A percentile compares a stretch with the other conserved stretches of the same genome.
Evolutionary conservation across 1,140 invertebrate genomes (phyloP).

Genomic region (Lordiphosa clarofinis): DNA sequence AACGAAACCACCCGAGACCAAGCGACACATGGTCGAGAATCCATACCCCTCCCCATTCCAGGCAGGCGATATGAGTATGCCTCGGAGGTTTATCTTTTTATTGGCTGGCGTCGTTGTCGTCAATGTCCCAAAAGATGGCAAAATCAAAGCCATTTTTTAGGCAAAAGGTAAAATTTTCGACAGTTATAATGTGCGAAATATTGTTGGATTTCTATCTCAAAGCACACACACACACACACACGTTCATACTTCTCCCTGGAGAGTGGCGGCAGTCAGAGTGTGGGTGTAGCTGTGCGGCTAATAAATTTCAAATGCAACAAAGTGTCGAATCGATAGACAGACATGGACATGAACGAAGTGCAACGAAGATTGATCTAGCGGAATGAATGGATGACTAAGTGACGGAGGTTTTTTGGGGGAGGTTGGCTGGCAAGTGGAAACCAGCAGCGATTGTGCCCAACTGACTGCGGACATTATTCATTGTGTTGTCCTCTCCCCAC

Average conservation of each 20-base stretch:
- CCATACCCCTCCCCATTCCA: conserved; percentile 16
- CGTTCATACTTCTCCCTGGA: neutral
- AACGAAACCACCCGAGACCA: conserved; percentile 44
- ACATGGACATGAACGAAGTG: conserved; percentile 49
- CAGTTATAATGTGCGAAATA: conserved; percentile 62
- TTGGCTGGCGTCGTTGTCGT: conserved; percentile 47
- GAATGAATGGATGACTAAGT: conserved; percentile 64
- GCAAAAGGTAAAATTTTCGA: conserved; percentile 45
- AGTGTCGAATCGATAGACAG: conserved; percentile 71
- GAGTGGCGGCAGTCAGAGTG: neutral
- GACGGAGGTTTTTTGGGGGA: conserved; percentile 6
- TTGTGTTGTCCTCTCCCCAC: conserved; percentile 35
- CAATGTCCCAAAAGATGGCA: conserved; percentile 28
- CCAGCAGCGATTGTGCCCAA: conserved; percentile 62
- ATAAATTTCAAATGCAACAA: conserved; percentile 77
- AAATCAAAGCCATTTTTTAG: conserved; percentile 54
- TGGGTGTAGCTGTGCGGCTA: conserved; percentile 41
- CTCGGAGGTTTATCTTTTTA: conserved; percentile 66
- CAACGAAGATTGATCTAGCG: conserved; percentile 78
- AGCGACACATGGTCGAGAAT: conserved; percentile 45
- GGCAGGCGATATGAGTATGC: conserved; percentile 32
- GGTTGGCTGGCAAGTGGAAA: conserved; percentile 46
- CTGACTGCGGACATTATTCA: conserved; percentile 67
- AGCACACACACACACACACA: conserved; percentile 6
- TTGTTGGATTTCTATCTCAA: conserved; percentile 32